These are phyloP conservation scores for Lepidocyrtoides sp. DNA, from an alignment of 2,888 invertebrate genomes.

Conservation along the genomic window DNA sequence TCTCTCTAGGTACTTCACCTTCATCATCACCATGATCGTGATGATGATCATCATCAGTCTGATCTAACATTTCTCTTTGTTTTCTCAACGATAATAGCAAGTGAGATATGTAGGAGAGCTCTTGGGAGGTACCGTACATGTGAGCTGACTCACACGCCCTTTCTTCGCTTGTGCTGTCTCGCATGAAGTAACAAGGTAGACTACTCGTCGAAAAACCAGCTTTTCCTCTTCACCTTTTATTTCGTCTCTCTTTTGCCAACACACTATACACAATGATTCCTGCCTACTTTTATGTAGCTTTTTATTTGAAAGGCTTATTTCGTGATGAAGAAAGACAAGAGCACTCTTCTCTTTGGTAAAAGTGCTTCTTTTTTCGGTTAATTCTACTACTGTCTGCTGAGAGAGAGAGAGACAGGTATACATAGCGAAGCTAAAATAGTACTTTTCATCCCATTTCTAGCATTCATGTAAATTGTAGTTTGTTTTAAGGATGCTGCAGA, in stretches of 20 bases:
- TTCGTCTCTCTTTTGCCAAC: neutral
- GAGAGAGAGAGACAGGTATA: neutral
- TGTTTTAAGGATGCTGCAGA: constrained; percentile 5
- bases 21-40: neutral
- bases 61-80: neutral
- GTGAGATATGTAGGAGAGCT: neutral
- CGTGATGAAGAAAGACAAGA: constrained; percentile 5
- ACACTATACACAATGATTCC: neutral
- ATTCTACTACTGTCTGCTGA: neutral
- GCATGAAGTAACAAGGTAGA: constrained; percentile 7
- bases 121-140: neutral
- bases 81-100: constrained; percentile 37
- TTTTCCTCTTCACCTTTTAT: neutral
- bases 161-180: constrained; percentile 7
- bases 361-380: neutral
- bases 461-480: constrained; percentile 27
- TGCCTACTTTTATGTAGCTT: constrained; percentile 27
- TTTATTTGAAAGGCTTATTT: constrained; percentile 7
- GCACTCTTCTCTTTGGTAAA: neutral
- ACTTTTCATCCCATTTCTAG: neutral
- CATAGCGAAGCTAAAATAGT: too few species aligned
- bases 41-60: neutral
- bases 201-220: constrained; percentile 11
- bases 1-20: neutral
- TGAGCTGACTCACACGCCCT: neutral